A percentile compares a stretch with the other conserved stretches of the same genome.
These are phyloP conservation scores for Ranitomeya variabilis DNA, from an alignment of 2,113 vertebrate species.

Conservation along the genomic window DNA sequence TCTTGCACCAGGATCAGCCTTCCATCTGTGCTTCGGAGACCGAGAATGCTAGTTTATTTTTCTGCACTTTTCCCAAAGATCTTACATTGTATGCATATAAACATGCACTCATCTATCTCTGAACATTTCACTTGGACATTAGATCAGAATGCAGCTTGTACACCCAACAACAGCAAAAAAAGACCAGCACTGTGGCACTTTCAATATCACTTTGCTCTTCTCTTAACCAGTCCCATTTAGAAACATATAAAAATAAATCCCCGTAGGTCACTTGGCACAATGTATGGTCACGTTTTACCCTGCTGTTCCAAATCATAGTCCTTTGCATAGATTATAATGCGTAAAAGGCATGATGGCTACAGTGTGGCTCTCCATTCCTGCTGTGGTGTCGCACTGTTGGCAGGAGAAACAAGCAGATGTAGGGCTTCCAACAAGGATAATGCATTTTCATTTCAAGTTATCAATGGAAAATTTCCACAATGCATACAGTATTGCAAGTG, in stretches of 20 bases:
- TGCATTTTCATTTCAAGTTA: not conserved
- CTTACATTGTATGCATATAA: not conserved
- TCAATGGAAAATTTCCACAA: not conserved
- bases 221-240: not conserved
- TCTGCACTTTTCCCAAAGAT: not conserved
- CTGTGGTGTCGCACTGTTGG: not conserved
- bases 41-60: not conserved
- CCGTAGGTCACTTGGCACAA: constrained; percentile 9
- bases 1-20: not conserved
- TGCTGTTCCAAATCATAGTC: not conserved
- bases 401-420: not conserved
- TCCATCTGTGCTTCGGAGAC: constrained; percentile 6
- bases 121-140: not conserved
- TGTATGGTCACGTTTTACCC: not conserved
- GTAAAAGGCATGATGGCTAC: not conserved
- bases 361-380: not conserved
- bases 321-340: constrained; percentile 4
- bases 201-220: not conserved
- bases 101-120: not conserved
- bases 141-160: not conserved
- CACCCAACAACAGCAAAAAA: too few relatives aligned
- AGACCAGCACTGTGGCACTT: not conserved
- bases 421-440: not conserved
- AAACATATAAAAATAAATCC: not conserved
- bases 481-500: not conserved